Base-by-base conservation (phyloP, 2,113 vertebrate genomes). In the Climacteris rufus region DNA sequence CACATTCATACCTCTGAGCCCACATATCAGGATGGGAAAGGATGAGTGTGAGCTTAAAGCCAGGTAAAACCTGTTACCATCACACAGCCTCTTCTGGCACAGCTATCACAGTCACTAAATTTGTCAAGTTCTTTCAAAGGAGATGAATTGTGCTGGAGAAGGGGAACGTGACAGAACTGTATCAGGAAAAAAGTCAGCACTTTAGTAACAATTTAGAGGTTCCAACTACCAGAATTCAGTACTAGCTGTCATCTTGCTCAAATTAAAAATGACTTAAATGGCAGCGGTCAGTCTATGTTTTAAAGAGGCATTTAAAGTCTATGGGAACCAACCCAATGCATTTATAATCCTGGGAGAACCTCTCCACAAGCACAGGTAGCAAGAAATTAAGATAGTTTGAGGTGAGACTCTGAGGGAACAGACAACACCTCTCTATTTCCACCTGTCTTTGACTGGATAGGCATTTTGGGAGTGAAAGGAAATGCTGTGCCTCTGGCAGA, bases 361-460 rank as follows among this genome's bases (percentile, higher is more conserved):
- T 2, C 76, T 79, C 40, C 84, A 69, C 45, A 57, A 61, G 63
- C 44, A 83, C 33, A 87, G 3, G 8, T n/a, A 79, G 72, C 56
- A 63, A 79, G 52, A 92, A 94, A 60, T 61, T 72, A 68, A 83
- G 65, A 59, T 5, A 92, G 49, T 9, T 84, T 0, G 1, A 72
- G 80, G 93, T 22, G 56, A 91, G 21, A 65, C 70, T 82, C 82
- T 54, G 42, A 85, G 66, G 82, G 78, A 59, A 85, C n/a, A 94
- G 82, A 86, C 66, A 87, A n/a, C 54, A 80, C 80, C 87, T 86
- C 86, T 86, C 78, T 72, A 83, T 65, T 89, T 95, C 63, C 71
- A 90, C 28, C 44, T 7, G 3, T 70, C 75, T 86, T 16, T 0
- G 4, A 61, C 49, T 89, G 35, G 65, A 71, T 10, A 70, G 49